A percentile compares a stretch with the other conserved stretches of the same genome.
Conservation (phyloP, 2,888 invertebrate genomes). For the Tipula confusa region DNA sequence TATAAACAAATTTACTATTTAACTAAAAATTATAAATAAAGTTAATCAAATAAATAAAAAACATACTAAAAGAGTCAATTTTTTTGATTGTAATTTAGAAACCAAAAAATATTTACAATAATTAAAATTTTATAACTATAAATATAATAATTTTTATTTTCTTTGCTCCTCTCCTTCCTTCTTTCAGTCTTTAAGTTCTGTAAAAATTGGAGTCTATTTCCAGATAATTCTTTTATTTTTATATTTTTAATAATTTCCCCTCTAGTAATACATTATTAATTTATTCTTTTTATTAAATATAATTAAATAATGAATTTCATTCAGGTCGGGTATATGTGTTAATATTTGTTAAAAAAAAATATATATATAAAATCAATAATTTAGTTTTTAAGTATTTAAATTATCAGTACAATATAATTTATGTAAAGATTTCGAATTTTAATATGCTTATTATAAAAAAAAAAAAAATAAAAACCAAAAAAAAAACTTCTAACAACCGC, state of each 20-base stretch:
- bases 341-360: not conserved
- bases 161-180: too few species aligned
- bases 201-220: not conserved
- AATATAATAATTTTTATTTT: not conserved
- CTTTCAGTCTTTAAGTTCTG: not conserved
- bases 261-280: not conserved
- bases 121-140: not conserved
- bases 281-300: not conserved
- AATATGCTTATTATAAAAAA: not conserved
- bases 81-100: constrained; percentile 38
- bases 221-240: not conserved
- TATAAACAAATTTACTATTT: constrained; percentile 31
- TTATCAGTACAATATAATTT: not conserved
- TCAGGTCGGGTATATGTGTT: constrained; percentile 27
- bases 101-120: not conserved
- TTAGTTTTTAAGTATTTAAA: not conserved
- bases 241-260: not conserved
- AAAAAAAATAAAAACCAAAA: not conserved
- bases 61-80: constrained; percentile 51
- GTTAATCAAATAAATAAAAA: constrained; percentile 34
- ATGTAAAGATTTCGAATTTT: constrained; percentile 21
- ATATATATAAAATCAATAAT: not conserved
- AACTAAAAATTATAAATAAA: constrained; percentile 41
- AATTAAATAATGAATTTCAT: not conserved
- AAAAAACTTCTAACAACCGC: constrained; percentile 27